phyloP scores from a whole-genome alignment of 2,797 vertebrate genomes.

The Phalanger gymnotis region DNA sequence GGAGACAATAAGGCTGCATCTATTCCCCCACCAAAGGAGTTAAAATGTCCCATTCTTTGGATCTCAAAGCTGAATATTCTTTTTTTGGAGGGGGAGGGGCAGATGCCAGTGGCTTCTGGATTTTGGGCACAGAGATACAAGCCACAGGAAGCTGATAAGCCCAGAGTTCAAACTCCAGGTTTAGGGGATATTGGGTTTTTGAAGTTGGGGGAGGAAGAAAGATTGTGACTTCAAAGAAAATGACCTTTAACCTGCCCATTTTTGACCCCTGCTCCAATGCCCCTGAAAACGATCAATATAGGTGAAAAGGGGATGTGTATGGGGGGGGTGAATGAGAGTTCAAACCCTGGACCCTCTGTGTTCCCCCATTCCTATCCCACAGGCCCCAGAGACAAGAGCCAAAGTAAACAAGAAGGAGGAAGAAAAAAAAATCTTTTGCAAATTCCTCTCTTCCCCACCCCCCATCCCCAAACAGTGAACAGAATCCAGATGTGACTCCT shows the following conservation, averaged over 20 bases:
- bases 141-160: background rate
- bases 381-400: constrained; percentile 24
- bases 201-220: constrained; percentile 2
- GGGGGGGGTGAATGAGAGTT: background rate
- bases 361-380: constrained; percentile 12
- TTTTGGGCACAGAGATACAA: background rate
- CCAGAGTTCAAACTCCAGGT: constrained; percentile 4
- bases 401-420: constrained; percentile 48
- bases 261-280: background rate
- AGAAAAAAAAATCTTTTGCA: constrained; percentile 51
- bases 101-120: background rate
- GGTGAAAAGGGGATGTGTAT: background rate
- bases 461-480: constrained; percentile 14
- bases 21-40: background rate
- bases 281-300: background rate
- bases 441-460: constrained; percentile 40
- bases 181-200: constrained; percentile 35
- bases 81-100: background rate
- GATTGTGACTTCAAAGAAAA: constrained; percentile 9
- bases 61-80: constrained; percentile 43
- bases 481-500: constrained; percentile 66
- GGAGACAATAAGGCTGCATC: background rate
- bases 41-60: background rate
- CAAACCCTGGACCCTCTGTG: constrained; percentile 14
- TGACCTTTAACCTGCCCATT: background rate